Conservation (phyloP, 2,888 invertebrate genomes). For the Harpagoxenus sublaevis region DNA sequence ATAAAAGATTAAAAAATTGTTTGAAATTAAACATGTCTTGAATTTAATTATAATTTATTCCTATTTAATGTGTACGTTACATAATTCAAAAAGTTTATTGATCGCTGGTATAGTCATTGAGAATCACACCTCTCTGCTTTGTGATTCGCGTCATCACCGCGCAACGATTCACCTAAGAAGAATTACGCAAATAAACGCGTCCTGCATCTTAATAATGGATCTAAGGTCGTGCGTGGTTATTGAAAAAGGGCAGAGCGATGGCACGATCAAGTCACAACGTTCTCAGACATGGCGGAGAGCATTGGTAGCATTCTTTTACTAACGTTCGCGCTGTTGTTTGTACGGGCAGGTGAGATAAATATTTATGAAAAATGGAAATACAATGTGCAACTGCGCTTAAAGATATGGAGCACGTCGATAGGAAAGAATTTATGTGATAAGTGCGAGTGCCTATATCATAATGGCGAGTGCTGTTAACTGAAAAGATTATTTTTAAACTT, state of each 20-base stretch:
- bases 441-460: not conserved
- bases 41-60: not conserved
- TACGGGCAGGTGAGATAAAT: slow-evolving; percentile 76
- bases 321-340: slow-evolving; percentile 63
- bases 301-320: slow-evolving; percentile 49
- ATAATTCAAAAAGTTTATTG: slow-evolving; percentile 8
- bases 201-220: slow-evolving; percentile 81
- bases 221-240: slow-evolving; percentile 83
- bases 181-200: slow-evolving; percentile 72
- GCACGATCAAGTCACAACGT: slow-evolving; percentile 76
- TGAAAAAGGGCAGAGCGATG: slow-evolving; percentile 82
- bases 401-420: not conserved
- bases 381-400: no score
- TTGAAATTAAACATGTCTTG: not conserved
- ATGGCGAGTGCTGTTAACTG: not conserved
- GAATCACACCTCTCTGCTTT: slow-evolving; percentile 53
- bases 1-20: not conserved
- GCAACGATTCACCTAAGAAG: slow-evolving; percentile 50
- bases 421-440: not conserved
- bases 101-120: not conserved
- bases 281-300: slow-evolving; percentile 74
- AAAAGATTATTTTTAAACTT: slow-evolving; percentile 1
- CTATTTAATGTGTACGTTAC: not conserved
- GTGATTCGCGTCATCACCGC: slow-evolving; percentile 57
- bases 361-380: not conserved